Conservation (phyloP, 2,113 vertebrate species). For the Catharus fuscescens region DNA sequence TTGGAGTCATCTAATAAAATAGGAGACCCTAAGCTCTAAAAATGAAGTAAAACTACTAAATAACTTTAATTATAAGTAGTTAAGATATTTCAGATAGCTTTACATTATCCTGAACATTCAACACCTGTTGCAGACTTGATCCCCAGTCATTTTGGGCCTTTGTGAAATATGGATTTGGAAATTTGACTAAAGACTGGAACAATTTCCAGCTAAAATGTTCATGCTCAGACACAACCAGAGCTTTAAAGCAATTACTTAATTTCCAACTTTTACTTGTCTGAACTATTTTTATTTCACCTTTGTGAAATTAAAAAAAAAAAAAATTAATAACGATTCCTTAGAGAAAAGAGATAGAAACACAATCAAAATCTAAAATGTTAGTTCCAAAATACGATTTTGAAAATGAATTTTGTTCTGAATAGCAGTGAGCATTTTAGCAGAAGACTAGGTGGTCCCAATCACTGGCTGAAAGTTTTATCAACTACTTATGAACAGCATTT, state of each 20-base stretch:
- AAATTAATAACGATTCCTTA: neutral
- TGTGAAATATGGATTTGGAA: neutral
- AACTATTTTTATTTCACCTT: neutral
- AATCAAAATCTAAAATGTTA: neutral
- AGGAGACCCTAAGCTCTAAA: neutral
- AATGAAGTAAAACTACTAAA: neutral
- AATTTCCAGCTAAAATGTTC: neutral
- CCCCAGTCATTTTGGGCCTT: neutral
- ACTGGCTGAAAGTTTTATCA: neutral
- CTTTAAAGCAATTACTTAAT: neutral
- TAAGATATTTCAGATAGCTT: neutral
- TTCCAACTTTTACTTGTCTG: neutral
- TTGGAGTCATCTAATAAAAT: neutral
- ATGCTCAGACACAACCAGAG: neutral
- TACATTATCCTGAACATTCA: neutral
- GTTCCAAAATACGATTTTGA: neutral
- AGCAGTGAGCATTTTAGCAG: neutral
- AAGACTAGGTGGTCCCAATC: neutral
- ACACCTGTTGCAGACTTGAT: neutral
- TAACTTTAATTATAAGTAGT: neutral
- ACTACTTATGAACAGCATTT: neutral
- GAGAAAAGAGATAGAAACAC: neutral
- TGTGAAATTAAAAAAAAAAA: neutral
- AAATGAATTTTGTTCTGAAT: neutral
- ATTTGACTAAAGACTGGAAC: neutral